Conservation (phyloP, 2,888 invertebrate species). For the Buathra laborator region DNA sequence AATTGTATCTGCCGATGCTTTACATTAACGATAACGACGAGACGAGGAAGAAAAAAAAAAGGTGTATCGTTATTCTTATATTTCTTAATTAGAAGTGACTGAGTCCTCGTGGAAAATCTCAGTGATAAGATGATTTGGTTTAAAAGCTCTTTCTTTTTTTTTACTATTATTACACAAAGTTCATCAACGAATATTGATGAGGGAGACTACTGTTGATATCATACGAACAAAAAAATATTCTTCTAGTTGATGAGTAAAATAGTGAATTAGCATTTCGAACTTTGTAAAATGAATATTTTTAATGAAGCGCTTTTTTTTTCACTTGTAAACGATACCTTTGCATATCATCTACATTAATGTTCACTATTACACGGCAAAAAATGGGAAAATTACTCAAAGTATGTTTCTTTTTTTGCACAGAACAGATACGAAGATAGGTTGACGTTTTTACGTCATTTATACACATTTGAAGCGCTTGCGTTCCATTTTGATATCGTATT, state of each 20-base stretch:
- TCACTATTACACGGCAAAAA: background rate
- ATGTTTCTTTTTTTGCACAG: background rate
- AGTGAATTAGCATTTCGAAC: background rate
- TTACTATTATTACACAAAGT: slow-evolving; percentile 9
- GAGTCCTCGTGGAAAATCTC: slow-evolving; percentile 45
- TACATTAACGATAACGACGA: slow-evolving; percentile 59
- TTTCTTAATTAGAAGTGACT: slow-evolving; percentile 64
- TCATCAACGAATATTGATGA: background rate
- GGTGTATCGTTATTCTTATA: slow-evolving; percentile 55
- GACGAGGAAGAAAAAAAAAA: slow-evolving; percentile 16
- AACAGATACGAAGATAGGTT: background rate
- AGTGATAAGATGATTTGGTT: slow-evolving; percentile 42
- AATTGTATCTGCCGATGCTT: slow-evolving; percentile 66
- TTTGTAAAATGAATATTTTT: background rate
- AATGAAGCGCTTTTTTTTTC: background rate
- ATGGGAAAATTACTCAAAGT: background rate
- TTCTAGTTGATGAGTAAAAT: background rate
- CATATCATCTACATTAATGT: background rate
- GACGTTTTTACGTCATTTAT: background rate
- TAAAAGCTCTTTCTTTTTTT: background rate
- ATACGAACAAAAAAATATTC: background rate
- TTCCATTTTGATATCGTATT: background rate
- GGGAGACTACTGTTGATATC: background rate
- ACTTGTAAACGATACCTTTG: background rate
- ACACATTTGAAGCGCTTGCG: background rate